phyloP scores from a whole-genome alignment of 1,140 invertebrate genomes.

The Drosophila prosaltans region DNA sequence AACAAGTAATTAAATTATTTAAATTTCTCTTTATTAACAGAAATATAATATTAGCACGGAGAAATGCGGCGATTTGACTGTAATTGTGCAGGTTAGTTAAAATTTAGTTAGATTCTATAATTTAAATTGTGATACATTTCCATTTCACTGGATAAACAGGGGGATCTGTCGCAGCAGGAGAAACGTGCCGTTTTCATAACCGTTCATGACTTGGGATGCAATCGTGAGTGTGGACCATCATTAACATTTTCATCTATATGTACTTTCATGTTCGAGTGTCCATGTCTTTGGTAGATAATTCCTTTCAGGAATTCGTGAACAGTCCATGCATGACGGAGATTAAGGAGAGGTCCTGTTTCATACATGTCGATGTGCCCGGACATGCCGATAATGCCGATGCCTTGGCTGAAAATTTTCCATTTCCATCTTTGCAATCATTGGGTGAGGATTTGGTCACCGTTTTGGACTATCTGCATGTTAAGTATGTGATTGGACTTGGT shows the following conservation, averaged over 20 bases:
- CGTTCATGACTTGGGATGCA: conserved; percentile 95
- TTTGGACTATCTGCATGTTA: conserved; percentile 91
- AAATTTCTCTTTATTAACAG: conserved; percentile 83
- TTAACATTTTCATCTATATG: background rate
- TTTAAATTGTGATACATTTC: background rate
- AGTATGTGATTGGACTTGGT: conserved; percentile 92
- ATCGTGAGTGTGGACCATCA: conserved; percentile 89
- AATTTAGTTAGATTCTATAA: background rate
- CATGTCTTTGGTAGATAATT: conserved; percentile 85
- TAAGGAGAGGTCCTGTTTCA: conserved; percentile 92
- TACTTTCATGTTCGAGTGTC: too few species aligned
- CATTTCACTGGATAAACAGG: conserved; percentile 84
- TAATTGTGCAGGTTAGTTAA: conserved; percentile 87
- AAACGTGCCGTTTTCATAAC: conserved; percentile 93
- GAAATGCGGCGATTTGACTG: conserved; percentile 87
- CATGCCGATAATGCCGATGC: conserved; percentile 92
- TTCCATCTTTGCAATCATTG: conserved; percentile 92
- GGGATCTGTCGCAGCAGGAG: conserved; percentile 90
- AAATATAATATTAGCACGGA: conserved; percentile 89
- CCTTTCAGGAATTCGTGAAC: conserved; percentile 90
- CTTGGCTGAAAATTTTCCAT: conserved; percentile 88
- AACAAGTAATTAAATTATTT: conserved; percentile 41
- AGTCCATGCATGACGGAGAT: conserved; percentile 93
- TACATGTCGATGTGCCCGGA: conserved; percentile 94
- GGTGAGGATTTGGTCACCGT: conserved; percentile 93